Evolutionary conservation across 2,888 invertebrate genomes (phyloP).

Genomic region (Pseudolycoriella hygida): DNA sequence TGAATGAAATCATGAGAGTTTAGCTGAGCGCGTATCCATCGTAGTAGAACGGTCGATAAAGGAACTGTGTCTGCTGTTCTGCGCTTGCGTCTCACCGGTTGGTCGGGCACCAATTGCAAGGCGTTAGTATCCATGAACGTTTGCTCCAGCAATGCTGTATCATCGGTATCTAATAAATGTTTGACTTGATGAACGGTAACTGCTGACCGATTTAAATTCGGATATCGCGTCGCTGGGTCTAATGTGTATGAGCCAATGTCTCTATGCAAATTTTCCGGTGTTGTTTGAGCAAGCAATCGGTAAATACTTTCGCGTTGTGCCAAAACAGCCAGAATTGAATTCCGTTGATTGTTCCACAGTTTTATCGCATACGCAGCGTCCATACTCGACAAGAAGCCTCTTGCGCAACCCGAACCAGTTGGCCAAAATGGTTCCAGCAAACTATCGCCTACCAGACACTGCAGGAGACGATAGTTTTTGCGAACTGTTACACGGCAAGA

Average conservation of each 20-base stretch:
- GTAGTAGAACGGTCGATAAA: slow-evolving; percentile 22
- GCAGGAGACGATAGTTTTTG: slow-evolving; percentile 62
- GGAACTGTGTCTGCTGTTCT: slow-evolving; percentile 26
- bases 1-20: slow-evolving; percentile 22
- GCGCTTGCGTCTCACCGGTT: slow-evolving; percentile 28
- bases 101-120: slow-evolving; percentile 42
- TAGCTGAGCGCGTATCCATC: slow-evolving; percentile 27
- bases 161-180: slow-evolving; percentile 53
- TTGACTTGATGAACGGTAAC: slow-evolving; percentile 63
- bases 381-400: slow-evolving; percentile 88
- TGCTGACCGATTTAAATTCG: slow-evolving; percentile 57
- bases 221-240: slow-evolving; percentile 74
- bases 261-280: slow-evolving; percentile 85
- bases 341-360: slow-evolving; percentile 55
- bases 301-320: slow-evolving; percentile 93
- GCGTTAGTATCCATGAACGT: slow-evolving; percentile 30
- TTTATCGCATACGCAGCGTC: slow-evolving; percentile 94
- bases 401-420: slow-evolving; percentile 93
- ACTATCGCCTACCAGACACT: slow-evolving; percentile 90
- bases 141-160: slow-evolving; percentile 37
- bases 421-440: slow-evolving; percentile 98
- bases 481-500: slow-evolving; percentile 64
- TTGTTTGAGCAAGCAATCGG: slow-evolving; percentile 70
- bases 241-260: slow-evolving; percentile 75
- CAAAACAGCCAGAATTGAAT: slow-evolving; percentile 51